These are phyloP conservation scores for Armadillidium nasatum DNA, from an alignment of 1,140 invertebrate species.

Conservation along the genomic window DNA sequence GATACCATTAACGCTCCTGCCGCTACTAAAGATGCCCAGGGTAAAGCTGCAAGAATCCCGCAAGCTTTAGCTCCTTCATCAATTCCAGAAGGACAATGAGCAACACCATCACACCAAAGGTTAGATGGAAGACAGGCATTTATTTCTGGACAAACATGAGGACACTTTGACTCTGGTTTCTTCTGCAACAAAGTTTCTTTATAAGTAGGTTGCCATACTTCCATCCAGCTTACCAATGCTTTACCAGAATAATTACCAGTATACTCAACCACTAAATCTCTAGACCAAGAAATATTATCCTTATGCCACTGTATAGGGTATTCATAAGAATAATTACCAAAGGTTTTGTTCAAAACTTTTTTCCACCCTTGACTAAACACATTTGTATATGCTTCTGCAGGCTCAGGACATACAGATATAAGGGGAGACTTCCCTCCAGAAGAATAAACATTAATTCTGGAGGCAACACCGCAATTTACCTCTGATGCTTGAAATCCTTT, in stretches of 20 bases:
- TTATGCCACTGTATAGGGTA: background rate
- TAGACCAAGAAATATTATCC: slow-evolving; percentile 24
- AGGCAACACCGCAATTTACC: slow-evolving; percentile 37
- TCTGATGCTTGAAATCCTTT: slow-evolving; percentile 35
- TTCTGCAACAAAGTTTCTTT: slow-evolving; percentile 13
- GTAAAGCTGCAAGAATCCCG: slow-evolving; percentile 38
- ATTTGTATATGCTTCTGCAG: slow-evolving; percentile 34
- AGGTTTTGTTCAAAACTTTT: background rate
- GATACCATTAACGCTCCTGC: slow-evolving; percentile 34
- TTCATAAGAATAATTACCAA: background rate
- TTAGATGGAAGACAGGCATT: slow-evolving; percentile 47
- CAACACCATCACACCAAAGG: slow-evolving; percentile 78
- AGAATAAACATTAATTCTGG: slow-evolving; percentile 40
- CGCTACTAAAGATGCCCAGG: slow-evolving; percentile 28
- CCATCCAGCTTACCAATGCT: slow-evolving; percentile 38
- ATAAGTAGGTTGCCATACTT: slow-evolving; percentile 34
- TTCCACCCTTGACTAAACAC: slow-evolving; percentile 42
- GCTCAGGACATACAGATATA: slow-evolving; percentile 41
- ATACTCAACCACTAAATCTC: slow-evolving; percentile 38
- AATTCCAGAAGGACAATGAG: slow-evolving; percentile 78
- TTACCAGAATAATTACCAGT: slow-evolving; percentile 39
- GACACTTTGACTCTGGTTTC: slow-evolving; percentile 25
- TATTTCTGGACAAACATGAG: slow-evolving; percentile 37
- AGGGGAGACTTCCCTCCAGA: slow-evolving; percentile 33
- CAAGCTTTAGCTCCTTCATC: slow-evolving; percentile 66